Evolutionary conservation across 2,797 vertebrate species (phyloP), one percentile per base, ranked within the genome.

Genomic region (Netta rufina): DNA sequence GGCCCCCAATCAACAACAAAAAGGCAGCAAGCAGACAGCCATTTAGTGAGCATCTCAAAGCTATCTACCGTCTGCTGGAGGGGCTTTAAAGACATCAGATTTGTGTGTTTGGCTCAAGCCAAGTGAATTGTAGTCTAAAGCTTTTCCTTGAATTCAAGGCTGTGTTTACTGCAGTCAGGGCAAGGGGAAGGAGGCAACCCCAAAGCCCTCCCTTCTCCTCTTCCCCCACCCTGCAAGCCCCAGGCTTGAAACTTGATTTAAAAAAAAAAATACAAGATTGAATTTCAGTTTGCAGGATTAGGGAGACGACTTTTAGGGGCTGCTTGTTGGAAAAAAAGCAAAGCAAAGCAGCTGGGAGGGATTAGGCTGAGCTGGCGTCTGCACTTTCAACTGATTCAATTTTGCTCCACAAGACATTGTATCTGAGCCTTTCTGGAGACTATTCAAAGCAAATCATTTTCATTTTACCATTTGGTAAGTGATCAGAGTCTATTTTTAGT

Each of bases 251-350:
- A 96, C 95, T 93, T 95, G 94, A 92, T 97, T 95, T 93, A 28
- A 76, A 95, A 96, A 96, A 96, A 96, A 97, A 96, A 96, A 95
- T 58, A 96, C 82, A 91, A 97, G 96, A 97, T 97, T 98, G 96
- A 97, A 97, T 98, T 98, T 98, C 97, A 98, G 95, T 96, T 97
- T 97, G 96, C 92, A 96, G 97, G 97, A 98, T 98, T 98, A 98
- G 95, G 88, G 94, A 96, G 95, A 97, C 93, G 95, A 96, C 96
- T 97, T 98, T 97, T 97, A 97, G 96, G 96, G 97, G 96, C 96
- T 97, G 96, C 96, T 96, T 96, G 96, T 92, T 97, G 95, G 95
- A 95, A 94, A 96, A 96, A 97, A 97, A 96, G 96, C 95, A 97
- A 97, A 97, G 96, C 95, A 97, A 98, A 97, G 96, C 97, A 98